These are phyloP conservation scores for Acleris holmiana DNA, from an alignment of 2,888 invertebrate genomes.

Conservation along the genomic window DNA sequence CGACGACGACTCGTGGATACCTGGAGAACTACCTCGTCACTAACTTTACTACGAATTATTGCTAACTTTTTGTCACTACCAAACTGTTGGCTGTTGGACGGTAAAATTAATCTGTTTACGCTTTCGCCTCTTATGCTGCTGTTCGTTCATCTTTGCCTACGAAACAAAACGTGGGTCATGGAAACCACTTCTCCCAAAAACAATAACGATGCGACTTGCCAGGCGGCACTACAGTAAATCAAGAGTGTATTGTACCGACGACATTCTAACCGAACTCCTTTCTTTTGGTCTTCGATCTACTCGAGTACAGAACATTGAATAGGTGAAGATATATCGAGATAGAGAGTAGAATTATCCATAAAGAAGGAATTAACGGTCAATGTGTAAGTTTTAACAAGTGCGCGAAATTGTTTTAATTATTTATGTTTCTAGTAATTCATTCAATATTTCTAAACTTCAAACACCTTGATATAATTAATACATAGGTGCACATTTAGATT, in stretches of 20 bases:
- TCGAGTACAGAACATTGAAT: constrained; percentile 73
- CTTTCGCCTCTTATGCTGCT: constrained; percentile 26
- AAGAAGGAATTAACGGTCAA: constrained; percentile 79
- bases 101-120: constrained; percentile 26
- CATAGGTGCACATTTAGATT: constrained; percentile 65
- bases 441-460: constrained; percentile 78
- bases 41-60: constrained; percentile 67
- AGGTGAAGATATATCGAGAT: constrained; percentile 71
- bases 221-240: constrained; percentile 37
- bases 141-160: constrained; percentile 5
- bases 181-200: constrained; percentile 9
- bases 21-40: constrained; percentile 59
- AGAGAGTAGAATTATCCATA: constrained; percentile 72
- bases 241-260: constrained; percentile 51
- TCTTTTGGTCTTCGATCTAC: constrained; percentile 78
- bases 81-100: constrained; percentile 43
- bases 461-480: constrained; percentile 65
- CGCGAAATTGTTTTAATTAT: constrained; percentile 79
- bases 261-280: constrained; percentile 71
- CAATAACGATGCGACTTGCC: constrained; percentile 31
- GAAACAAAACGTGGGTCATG: constrained; percentile 1
- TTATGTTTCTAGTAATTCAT: constrained; percentile 80
- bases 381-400: constrained; percentile 84
- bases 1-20: constrained; percentile 53
- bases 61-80: constrained; percentile 65